Conservation (phyloP, 2,113 vertebrate species). For the Chlorodrepanis virens region DNA sequence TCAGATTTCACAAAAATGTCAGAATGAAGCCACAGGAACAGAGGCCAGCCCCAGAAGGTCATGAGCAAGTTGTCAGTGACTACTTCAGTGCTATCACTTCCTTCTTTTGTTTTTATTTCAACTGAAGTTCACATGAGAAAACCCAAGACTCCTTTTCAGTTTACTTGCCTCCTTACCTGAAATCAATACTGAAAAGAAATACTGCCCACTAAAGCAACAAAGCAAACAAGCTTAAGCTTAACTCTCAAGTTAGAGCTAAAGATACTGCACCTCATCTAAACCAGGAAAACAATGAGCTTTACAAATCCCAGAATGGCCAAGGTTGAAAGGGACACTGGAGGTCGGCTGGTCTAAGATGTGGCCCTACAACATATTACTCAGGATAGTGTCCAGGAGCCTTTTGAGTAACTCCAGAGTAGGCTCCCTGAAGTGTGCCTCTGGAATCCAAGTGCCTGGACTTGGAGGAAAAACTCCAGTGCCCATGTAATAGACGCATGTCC, state of each 20-base stretch:
- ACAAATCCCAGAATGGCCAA: background rate
- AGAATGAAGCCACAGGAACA: background rate
- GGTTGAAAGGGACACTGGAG: background rate
- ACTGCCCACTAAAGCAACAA: background rate
- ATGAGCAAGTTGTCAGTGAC: background rate
- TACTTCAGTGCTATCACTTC: background rate
- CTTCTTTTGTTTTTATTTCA: background rate
- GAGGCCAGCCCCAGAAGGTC: background rate
- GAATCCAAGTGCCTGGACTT: background rate
- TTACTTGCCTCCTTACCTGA: background rate
- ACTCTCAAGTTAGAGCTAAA: background rate
- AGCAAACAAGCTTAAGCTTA: background rate
- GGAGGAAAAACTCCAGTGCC: background rate
- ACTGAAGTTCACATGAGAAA: background rate
- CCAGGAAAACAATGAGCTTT: background rate
- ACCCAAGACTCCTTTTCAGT: background rate
- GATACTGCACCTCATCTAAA: background rate
- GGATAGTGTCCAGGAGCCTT: background rate
- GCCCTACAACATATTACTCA: background rate
- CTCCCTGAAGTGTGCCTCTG: background rate
- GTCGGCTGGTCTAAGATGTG: background rate
- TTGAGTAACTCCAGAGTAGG: background rate
- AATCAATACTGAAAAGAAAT: background rate
- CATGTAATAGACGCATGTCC: accelerated
- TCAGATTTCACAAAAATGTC: background rate